phyloP scores from a whole-genome alignment of 2,888 invertebrate genomes.

The Stenodema calcarata region DNA sequence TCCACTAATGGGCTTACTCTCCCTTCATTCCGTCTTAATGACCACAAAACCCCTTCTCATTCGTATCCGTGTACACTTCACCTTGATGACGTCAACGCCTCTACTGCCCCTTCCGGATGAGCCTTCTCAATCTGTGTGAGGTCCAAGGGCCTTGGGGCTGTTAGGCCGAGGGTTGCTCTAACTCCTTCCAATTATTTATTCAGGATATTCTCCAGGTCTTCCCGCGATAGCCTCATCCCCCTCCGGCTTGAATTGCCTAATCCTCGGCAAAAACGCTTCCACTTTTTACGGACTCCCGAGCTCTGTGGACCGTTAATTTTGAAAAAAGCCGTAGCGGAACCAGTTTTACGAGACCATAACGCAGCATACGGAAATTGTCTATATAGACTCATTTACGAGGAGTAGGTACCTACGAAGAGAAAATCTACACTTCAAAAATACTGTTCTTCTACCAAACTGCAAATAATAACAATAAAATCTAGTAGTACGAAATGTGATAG shows the following conservation, averaged over 20 bases:
- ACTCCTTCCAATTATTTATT: neutral
- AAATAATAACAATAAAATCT: too few relatives aligned
- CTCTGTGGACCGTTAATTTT: neutral
- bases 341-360: neutral
- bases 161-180: neutral
- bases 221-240: neutral
- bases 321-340: neutral
- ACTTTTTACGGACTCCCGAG: neutral
- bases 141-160: neutral
- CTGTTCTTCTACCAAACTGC: too few relatives aligned
- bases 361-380: neutral
- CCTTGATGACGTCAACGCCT: neutral
- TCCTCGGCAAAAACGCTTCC: neutral
- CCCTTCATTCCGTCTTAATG: neutral
- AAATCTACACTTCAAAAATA: too few relatives aligned
- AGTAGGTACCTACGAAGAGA: too few relatives aligned
- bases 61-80: neutral
- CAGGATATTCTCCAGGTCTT: neutral
- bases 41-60: neutral
- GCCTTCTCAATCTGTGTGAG: neutral
- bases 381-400: too few relatives aligned
- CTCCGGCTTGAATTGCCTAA: neutral
- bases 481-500: too few relatives aligned
- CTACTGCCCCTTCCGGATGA: neutral
- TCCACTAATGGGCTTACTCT: neutral